Base-by-base conservation (phyloP, 2,113 vertebrate genomes). In the Anseranas semipalmata region DNA sequence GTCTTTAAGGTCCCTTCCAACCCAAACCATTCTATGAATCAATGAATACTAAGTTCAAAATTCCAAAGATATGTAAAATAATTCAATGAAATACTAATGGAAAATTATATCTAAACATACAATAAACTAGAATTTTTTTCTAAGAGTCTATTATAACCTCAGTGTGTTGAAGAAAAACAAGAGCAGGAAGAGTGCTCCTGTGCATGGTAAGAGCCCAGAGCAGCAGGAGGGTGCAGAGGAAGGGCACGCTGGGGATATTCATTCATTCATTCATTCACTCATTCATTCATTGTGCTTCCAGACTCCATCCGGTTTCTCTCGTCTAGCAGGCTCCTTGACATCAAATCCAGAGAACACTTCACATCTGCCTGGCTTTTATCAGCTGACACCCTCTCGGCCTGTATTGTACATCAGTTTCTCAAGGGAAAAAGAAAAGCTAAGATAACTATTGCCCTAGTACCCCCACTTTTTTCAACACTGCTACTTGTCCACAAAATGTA, bases 331-430 rank as follows among this genome's bases (percentile, higher is more conserved):
- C 71, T 96, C 39, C 78, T 75, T 24, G 2, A 82, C 22, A 18
- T 39, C 70, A 85, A 70, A 90, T 55, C 43, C 74, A 83, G 45
- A 66, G 25, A 70, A 89, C 87, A 76, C 71, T 89, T 87, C 33
- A 35, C 74, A 70, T 76, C 43, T 60, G 66, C 65, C 95, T 96
- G 91, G 63, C 78, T 95, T 85, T 94, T 93, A 87, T 97, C 96
- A 96, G 74, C 63, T 68, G 62, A 85, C 94, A 96, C 91, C 53
- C 50, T 83, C 87, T 85, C 73, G 67, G 87, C 74, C 45, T 73
- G 27, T 52, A 84, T 12, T 58, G 45, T 28, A 68, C 74, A 76
- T 25, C 75, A 68, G 67, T 83, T 96, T 96, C 94, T 91, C 91
- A 91, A 82, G 85, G 85, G 75, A 96, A 94, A 96, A 89, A 78